Evolutionary conservation across 2,113 vertebrate species (phyloP), one percentile per base, ranked within the genome.

Genomic region (Upupa epops): DNA sequence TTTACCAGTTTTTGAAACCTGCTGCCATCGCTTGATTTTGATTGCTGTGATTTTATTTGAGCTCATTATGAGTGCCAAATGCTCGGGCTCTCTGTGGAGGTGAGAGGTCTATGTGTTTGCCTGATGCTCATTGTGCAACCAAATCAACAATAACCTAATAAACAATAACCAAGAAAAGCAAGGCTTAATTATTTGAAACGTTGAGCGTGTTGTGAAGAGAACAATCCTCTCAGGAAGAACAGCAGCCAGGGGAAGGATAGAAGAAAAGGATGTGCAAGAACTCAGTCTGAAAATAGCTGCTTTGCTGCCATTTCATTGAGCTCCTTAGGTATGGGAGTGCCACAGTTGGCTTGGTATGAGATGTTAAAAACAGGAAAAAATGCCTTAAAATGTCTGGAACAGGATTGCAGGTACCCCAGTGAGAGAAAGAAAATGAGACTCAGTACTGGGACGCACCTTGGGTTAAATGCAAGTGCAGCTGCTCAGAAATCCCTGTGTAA

Each of bases 1-100:
- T 90, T 83, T 95, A 94, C 86, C 81, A 70, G 48, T 55, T 69
- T 95, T 84, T 82, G 86, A 93, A 96, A 89, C 55, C 46, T 72
- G 83, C 86, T 90, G 81, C 92, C 88, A 78, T 72, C 52, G 71
- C 59, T 86, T 60, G 77, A 15, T 87, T 92, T 92, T 75, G 49
- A 79, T 88, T 84, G 78, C 73, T 79, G 86, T 82, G 70, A 77
- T 86, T 95, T 89, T 86, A 86, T 88, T 90, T 70, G 68, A 66
- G 73, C 81, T 94, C 4, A 1, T 88, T 61, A 68, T 8, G 45
- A 81, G 59, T 73, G 71, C 88, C 88, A 84, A 89, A 48, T 84
- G 66, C 78, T 84, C 0, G 0, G 63, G 46, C 77, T 65, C 46
- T 86, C 70, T 78, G 59, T 73, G 92, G 86, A 90, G 73, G 77